Base-by-base conservation (phyloP, 2,888 invertebrate species). In the Unio delphinus region DNA sequence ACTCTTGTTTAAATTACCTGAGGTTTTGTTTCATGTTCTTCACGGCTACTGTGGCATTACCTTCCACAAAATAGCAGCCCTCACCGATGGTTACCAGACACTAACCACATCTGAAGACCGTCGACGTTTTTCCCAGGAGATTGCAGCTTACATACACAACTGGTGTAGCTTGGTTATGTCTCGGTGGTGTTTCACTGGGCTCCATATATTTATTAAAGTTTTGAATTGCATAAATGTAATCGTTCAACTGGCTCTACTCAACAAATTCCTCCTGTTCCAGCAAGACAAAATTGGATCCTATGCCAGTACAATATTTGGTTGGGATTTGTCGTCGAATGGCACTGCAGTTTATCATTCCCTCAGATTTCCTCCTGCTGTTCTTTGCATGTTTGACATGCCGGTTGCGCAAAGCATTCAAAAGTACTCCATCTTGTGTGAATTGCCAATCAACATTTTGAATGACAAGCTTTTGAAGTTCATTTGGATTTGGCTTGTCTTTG, bases 401-500 rank as follows among this genome's bases (percentile, higher is more conserved):
- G 56, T 65, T 18, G 11, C 70, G 0, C 4, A 23, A 11, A 69
- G 69, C 54, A 64, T 69, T 55, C 72, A 72, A 1, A 55, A 3
- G 17, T 74, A 62, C 18, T 20, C 55, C 0, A 20, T 75, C 3
- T 70, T 72, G 61, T 78, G 78, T 67, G 55, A 69, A 15, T 62
- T 78, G 8, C 65, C 73, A 0, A 61, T 62, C 28, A 75, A 75
- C 58, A 60, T 59, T 45, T 74, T 71, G 58, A 70, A 68, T 55
- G 75, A 78, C 65, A 59, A 45, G 55, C 67, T 64, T 15, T 75
- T 67, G 59, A 67, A 70, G 65, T 70, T 78, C 55, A 26, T 78
- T 4, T 78, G 78, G 78, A 67, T 74, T 34, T 78, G 78, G 78
- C 64, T 78, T 7, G 54, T 75, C 17, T 56, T 73, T 17, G 74